Conservation (phyloP, 2,113 vertebrate species). For the Rostratula benghalensis region DNA sequence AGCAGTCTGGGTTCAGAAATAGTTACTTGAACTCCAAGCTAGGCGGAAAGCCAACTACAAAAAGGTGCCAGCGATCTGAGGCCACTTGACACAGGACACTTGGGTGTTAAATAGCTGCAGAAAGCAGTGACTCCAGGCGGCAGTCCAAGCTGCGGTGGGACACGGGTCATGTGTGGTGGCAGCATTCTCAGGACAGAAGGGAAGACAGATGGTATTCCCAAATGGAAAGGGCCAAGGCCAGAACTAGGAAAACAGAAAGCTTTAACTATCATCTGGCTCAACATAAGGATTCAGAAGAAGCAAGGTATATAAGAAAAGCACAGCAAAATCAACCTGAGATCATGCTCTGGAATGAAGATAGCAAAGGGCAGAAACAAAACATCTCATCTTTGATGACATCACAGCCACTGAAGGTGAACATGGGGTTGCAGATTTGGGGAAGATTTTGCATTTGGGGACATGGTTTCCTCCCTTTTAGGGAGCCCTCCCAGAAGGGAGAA, state of each 20-base stretch:
- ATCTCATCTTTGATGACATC: not conserved
- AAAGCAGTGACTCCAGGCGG: not conserved
- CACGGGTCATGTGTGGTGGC: not conserved
- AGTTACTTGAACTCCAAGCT: slow-evolving; percentile 15
- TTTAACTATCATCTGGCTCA: slow-evolving; percentile 13
- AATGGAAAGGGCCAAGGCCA: slow-evolving; percentile 40
- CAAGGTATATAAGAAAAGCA: not conserved
- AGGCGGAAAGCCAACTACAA: slow-evolving; percentile 55
- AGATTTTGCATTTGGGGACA: not conserved
- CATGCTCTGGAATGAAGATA: not conserved
- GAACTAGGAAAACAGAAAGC: not conserved
- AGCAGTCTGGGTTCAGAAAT: slow-evolving; percentile 28
- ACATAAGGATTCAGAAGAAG: not conserved
- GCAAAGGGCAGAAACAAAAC: not conserved
- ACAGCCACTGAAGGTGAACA: not conserved
- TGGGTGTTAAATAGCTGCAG: not conserved
- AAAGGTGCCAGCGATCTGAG: slow-evolving; percentile 52
- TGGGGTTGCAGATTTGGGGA: not conserved
- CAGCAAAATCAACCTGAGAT: not conserved
- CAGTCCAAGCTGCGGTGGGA: slow-evolving; percentile 5
- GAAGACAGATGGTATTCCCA: slow-evolving; percentile 61
- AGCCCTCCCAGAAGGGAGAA: not conserved
- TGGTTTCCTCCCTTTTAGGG: not conserved
- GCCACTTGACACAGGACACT: slow-evolving; percentile 32
- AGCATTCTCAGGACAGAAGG: slow-evolving; percentile 44